These are phyloP conservation scores for Microplitis mediator DNA, from an alignment of 1,140 invertebrate genomes.

Conservation along the genomic window DNA sequence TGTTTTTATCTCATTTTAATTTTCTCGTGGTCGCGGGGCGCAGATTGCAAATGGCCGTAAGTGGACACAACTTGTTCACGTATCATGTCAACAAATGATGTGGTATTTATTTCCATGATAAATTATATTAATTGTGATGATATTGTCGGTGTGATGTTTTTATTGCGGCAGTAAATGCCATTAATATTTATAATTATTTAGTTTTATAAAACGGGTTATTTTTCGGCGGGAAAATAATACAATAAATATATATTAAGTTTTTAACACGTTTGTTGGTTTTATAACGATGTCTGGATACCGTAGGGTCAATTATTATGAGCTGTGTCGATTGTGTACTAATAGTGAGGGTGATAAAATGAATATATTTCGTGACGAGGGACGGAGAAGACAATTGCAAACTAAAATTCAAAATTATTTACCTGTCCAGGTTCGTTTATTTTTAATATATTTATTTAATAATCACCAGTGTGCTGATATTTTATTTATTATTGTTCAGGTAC, in stretches of 20 bases:
- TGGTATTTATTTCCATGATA: conserved; percentile 23
- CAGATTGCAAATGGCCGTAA: conserved; percentile 42
- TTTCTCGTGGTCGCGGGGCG: conserved; percentile 20
- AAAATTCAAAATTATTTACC: conserved; percentile 72
- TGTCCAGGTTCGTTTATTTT: conserved; percentile 60
- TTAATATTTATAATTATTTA: conserved; percentile 7
- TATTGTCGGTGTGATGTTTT: conserved; percentile 27
- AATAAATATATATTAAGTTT: not conserved
- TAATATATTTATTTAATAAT: conserved; percentile 1
- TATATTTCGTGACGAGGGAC: conserved; percentile 71
- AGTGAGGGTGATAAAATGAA: conserved; percentile 70
- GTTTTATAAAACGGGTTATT: not conserved
- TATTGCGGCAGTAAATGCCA: conserved; percentile 15
- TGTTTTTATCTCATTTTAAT: not conserved
- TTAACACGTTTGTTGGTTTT: not conserved
- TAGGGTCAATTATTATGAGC: conserved; percentile 73
- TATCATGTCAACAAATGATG: conserved; percentile 42
- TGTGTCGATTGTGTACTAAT: conserved; percentile 72
- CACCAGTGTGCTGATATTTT: not conserved
- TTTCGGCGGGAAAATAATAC: conserved; percentile 45
- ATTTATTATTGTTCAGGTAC: conserved; percentile 60
- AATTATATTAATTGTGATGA: conserved; percentile 24
- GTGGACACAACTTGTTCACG: conserved; percentile 16
- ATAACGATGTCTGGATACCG: conserved; percentile 68
- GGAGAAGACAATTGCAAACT: conserved; percentile 66